Conservation (phyloP, 2,797 vertebrate species). For the Pseudomugil tenellus region DNA sequence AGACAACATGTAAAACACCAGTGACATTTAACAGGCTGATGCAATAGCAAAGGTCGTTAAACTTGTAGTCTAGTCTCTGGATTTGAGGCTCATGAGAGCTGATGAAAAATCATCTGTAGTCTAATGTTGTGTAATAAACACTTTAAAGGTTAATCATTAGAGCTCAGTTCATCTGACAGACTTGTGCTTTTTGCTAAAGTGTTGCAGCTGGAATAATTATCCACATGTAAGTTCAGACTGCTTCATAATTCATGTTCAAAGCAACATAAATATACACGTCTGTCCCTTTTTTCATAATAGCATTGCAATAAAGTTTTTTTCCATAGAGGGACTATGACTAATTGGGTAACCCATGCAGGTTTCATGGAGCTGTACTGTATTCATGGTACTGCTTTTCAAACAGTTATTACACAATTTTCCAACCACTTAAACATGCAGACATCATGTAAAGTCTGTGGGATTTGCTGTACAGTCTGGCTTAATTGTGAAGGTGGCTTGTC, state of each 20-base stretch:
- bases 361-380: not conserved
- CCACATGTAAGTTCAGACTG: no score
- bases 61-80: not conserved
- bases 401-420: not conserved
- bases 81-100: not conserved
- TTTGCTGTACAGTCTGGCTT: not conserved
- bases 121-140: not conserved
- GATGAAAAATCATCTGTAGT: not conserved
- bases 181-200: not conserved
- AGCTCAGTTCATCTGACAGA: not conserved
- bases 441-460: not conserved
- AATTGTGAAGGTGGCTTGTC: constrained; percentile 1
- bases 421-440: not conserved
- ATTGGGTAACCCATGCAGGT: not conserved
- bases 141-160: not conserved
- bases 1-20: no score
- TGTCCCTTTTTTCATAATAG: not conserved
- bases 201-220: not conserved
- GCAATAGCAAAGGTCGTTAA: not conserved
- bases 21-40: not conserved
- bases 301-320: not conserved
- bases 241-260: not conserved
- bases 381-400: not conserved
- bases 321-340: not conserved
- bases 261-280: not conserved